A percentile compares a stretch with the other conserved stretches of the same genome.
These are phyloP conservation scores for Pristionchus pacificus DNA, from an alignment of 1,140 invertebrate genomes.

Conservation along the genomic window DNA sequence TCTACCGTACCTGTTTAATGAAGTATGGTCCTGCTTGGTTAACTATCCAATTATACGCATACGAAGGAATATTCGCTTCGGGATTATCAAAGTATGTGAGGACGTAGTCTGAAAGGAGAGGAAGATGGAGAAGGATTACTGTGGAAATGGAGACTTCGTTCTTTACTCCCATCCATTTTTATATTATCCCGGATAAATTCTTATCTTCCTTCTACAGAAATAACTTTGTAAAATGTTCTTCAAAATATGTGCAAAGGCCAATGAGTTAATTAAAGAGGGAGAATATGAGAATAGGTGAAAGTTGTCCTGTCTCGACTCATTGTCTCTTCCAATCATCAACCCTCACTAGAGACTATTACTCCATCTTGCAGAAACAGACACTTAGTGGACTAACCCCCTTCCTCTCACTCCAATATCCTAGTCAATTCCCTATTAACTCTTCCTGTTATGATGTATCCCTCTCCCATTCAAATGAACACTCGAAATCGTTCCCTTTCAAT, in stretches of 20 bases:
- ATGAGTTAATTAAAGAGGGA: not conserved
- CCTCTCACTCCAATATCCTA: no score
- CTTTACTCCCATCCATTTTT: not conserved
- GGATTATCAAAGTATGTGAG: slow-evolving; percentile 64
- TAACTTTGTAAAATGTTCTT: slow-evolving; percentile 52
- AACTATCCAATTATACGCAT: slow-evolving; percentile 62
- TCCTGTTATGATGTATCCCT: no score
- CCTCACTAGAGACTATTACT: no score
- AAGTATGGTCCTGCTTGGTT: slow-evolving; percentile 57
- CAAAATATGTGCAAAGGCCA: slow-evolving; percentile 53
- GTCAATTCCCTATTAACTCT: no score
- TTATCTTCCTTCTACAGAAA: not conserved
- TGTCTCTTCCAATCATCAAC: not conserved
- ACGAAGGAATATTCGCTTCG: slow-evolving; percentile 59
- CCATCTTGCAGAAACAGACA: no score
- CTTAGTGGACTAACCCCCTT: no score
- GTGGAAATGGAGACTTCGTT: not conserved
- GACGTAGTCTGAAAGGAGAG: slow-evolving; percentile 59
- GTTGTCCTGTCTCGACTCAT: no score
- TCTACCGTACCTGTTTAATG: slow-evolving; percentile 33
- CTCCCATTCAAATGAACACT: no score
- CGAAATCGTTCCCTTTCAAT: no score
- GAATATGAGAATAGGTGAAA: slow-evolving; percentile 7
- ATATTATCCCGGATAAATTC: not conserved
- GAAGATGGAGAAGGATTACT: not conserved